These are phyloP conservation scores for Tyto alba DNA, from an alignment of 2,113 vertebrate genomes.

Conservation along the genomic window DNA sequence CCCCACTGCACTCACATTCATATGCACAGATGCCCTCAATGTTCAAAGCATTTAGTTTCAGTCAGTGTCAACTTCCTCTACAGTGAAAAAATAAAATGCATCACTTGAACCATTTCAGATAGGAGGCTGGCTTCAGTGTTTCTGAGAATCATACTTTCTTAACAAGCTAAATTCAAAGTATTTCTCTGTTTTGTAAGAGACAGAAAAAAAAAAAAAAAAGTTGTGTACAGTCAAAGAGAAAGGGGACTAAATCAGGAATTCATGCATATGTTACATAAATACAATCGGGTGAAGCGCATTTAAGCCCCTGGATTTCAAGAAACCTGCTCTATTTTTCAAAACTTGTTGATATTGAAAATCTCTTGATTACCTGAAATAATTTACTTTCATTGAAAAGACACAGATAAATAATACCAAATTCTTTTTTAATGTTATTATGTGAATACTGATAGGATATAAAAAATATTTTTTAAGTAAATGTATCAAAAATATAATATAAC, in stretches of 20 bases:
- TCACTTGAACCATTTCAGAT: background rate
- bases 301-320: slow-evolving; percentile 15
- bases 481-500: background rate
- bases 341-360: background rate
- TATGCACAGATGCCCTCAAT: background rate
- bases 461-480: background rate
- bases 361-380: background rate
- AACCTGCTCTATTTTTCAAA: slow-evolving; percentile 11
- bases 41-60: background rate
- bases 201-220: background rate
- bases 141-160: background rate
- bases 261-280: slow-evolving; percentile 28
- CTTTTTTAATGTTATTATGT: background rate
- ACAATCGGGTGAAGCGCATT: slow-evolving; percentile 24
- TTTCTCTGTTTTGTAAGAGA: background rate
- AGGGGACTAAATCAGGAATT: background rate
- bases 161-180: background rate
- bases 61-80: background rate
- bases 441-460: background rate
- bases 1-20: background rate
- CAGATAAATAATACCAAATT: background rate
- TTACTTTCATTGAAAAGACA: background rate
- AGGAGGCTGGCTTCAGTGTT: background rate
- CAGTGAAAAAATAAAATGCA: background rate
- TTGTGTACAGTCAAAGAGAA: background rate